These are phyloP conservation scores for Operophtera brumata DNA, from an alignment of 2,888 invertebrate genomes.

Conservation along the genomic window DNA sequence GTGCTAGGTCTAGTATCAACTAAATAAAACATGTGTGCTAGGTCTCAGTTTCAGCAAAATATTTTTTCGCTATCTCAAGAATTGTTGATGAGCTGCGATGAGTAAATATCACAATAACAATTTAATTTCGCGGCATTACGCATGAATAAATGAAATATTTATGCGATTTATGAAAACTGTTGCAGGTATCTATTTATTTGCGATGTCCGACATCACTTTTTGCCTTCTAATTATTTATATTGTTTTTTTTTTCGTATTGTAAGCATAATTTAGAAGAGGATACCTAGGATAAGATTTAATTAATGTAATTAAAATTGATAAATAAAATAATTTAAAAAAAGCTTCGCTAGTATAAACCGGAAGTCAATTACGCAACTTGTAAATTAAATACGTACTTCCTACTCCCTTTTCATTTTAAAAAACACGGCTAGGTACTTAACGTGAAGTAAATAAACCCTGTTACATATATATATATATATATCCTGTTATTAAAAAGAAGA, in stretches of 20 bases:
- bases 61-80: too few species aligned
- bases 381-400: slow-evolving; percentile 8
- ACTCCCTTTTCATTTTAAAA: background rate
- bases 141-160: slow-evolving; percentile 17
- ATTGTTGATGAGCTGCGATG: too few species aligned
- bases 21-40: too few species aligned
- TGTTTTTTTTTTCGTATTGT: background rate
- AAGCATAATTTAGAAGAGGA: background rate
- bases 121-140: too few species aligned
- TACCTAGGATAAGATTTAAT: background rate
- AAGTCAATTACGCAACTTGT: slow-evolving; percentile 10
- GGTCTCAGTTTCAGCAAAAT: too few species aligned
- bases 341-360: background rate
- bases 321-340: too few species aligned
- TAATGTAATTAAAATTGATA: background rate
- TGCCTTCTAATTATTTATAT: slow-evolving; percentile 4
- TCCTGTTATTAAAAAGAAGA: background rate
- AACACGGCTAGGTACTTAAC: background rate
- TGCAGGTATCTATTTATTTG: slow-evolving; percentile 15
- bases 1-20: too few species aligned
- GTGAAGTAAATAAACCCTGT: background rate
- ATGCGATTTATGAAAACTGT: slow-evolving; percentile 13
- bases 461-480: background rate
- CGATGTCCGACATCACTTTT: slow-evolving; percentile 30
- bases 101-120: too few species aligned